Base-by-base conservation (phyloP, 2,113 vertebrate genomes). In the Cryptomyrus ogoouensis region DNA sequence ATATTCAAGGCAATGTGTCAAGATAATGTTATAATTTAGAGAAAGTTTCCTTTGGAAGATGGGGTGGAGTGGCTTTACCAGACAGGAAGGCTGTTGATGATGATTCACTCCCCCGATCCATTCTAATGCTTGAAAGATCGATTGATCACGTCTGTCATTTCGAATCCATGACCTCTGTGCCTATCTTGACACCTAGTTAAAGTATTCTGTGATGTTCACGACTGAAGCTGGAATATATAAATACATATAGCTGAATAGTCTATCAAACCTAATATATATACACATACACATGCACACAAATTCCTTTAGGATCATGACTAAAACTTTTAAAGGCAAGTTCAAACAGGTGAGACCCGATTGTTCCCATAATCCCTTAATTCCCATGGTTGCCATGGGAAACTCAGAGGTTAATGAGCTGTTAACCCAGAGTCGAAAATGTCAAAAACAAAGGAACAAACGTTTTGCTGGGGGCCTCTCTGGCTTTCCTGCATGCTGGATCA, bases 371-470 rank as follows among this genome's bases (percentile, higher is more conserved):
- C 42, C 83, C 17, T 52, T 84, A 87, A 39, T 39, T 90, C 83
- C 19, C 42, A 35, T n/a, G 10, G 83, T 85, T 56, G 13, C 27
- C 44, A 50, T 39, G 42, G 56, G 84, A 62, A 70, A 46, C 84
- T 46, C 56, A 83, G 84, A 70, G 89, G 89, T 70, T 90, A 90
- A 90, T 90, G 83, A 56, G 42, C 58, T 31, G 58, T 87, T 90
- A 90, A 70, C 89, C 88, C n/a, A 31, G 56, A 47, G 58, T 74
- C 31, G 7, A 44, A 70, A 90, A 90, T 87, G 46, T 87, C 83
- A 90, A 66, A 90, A 70, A 70, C n/a, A 70, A 31, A 70, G n/a
- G n/a, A 70, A 56, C 39, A n/a, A 86, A 85, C n/a, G 13, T 90
- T 90, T 80, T 42, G 13, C 77, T 12, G 83, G 39, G 19, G 35